A percentile compares a stretch with the other conserved stretches of the same genome.
Conservation (phyloP, 2,113 vertebrate genomes). For the Octodon degus region DNA sequence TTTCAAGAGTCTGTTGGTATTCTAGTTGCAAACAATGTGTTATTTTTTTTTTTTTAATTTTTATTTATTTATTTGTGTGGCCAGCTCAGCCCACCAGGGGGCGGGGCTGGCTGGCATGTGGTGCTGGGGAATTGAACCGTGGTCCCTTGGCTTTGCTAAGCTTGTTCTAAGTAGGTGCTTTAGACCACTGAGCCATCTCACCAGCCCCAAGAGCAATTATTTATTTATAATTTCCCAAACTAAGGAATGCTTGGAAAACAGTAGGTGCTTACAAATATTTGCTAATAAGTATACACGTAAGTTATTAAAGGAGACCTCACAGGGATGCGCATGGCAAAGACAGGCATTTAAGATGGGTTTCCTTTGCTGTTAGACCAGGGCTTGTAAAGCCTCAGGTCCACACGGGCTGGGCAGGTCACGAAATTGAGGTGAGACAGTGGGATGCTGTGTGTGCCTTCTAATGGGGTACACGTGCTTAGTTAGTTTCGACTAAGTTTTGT, state of each 20-base stretch:
- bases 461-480: background rate
- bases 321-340: background rate
- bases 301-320: background rate
- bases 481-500: background rate
- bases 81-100: too few relatives aligned
- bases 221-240: background rate
- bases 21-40: background rate
- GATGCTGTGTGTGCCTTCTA: background rate
- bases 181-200: too few relatives aligned
- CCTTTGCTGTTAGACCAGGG: background rate
- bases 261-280: background rate
- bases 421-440: background rate
- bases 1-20: background rate
- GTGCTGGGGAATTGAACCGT: too few relatives aligned
- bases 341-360: background rate
- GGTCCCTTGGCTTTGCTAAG: too few relatives aligned
- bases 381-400: too few relatives aligned
- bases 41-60: too few relatives aligned
- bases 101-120: too few relatives aligned
- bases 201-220: too few relatives aligned
- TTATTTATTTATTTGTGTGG: too few relatives aligned
- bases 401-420: background rate
- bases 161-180: too few relatives aligned
- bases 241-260: background rate
- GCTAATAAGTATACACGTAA: background rate